Percentiles rank a stretch among this genome's conserved stretches.
Evolutionary conservation across 2,888 invertebrate species (phyloP).

Genomic region (Xanthorhoe spadicearia): DNA sequence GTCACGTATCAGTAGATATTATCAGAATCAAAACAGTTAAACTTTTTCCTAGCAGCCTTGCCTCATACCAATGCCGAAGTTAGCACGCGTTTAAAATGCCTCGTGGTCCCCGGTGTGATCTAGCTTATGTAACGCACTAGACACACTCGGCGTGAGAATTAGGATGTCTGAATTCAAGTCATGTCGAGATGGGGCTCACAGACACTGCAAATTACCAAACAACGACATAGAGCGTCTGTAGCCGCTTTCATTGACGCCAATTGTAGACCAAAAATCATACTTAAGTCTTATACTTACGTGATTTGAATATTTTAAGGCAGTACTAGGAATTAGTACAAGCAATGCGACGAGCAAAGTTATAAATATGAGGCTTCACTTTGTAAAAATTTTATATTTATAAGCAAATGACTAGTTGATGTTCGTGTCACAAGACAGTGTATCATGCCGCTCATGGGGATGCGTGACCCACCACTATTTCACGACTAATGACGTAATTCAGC

Average conservation of each 20-base stretch:
- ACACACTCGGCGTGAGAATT: conserved; percentile 25
- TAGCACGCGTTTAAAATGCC: conserved; percentile 2
- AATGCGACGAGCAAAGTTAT: no score
- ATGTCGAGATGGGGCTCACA: conserved; percentile 19
- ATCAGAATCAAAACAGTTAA: background rate
- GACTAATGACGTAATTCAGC: conserved; percentile 32
- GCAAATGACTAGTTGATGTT: background rate
- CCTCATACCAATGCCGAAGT: background rate
- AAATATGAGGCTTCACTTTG: background rate
- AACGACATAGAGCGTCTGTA: conserved; percentile 7
- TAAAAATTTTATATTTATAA: background rate
- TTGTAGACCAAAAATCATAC: background rate
- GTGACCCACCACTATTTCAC: conserved; percentile 31
- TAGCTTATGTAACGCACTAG: conserved; percentile 26
- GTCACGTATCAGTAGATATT: background rate
- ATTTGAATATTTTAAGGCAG: background rate
- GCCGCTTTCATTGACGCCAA: conserved; percentile 23
- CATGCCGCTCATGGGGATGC: conserved; percentile 16
- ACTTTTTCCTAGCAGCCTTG: background rate
- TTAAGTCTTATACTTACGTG: background rate
- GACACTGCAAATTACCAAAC: conserved; percentile 23
- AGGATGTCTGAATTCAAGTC: conserved; percentile 23
- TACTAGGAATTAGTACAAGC: background rate
- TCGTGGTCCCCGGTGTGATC: conserved; percentile 3
- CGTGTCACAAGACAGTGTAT: conserved; percentile 12